Base-by-base conservation (phyloP, 2,888 invertebrate genomes). In the Cryptocheilus praepositus region DNA sequence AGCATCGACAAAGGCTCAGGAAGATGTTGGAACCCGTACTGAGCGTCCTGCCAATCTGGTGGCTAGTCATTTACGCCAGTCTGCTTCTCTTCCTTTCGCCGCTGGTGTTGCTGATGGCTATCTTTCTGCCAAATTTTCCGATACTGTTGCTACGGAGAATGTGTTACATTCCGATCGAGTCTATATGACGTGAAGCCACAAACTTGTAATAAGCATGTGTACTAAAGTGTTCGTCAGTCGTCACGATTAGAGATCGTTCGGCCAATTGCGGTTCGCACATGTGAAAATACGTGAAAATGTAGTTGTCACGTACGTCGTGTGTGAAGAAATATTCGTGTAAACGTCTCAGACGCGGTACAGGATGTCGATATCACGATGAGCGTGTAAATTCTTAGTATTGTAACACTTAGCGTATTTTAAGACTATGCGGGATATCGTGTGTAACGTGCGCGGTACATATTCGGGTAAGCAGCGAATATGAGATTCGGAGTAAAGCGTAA, bases 81-180 rank as follows among this genome's bases (percentile, higher is more conserved):
- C 89, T 92, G 63, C 90, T 93, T 81, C 89, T 94, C 67, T 86
- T 94, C 65, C 92, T 94, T 81, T 93, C 93, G 77, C 94, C 94
- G 46, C 89, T 93, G 79, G 90, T 93, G 71, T 89, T 94, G 80
- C 91, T 94, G 81, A 91, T 93, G 84, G 90, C 93, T 74, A 89
- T 93, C 68, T 92, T 93, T 84, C 89, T 94, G 77, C 94, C 94
- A 63, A 93, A 94, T 84, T 89, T 94, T 83, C 94, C 94, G 67
- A 91, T 94, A 79, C 89, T 93, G 81, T 90, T 93, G 80, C 88
- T 94, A 63, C 90, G 93, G 77, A 91, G 93, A 84, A 91, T 93
- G 78, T 93, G 92, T 81, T 91, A 92, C 86, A 92, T 93, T 86
- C 93, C 93, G 5, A 92, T 93, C 79, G 93, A 93, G 86, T 92